These are phyloP conservation scores for Verasper variegatus DNA, from an alignment of 2,113 vertebrate genomes.

Conservation along the genomic window DNA sequence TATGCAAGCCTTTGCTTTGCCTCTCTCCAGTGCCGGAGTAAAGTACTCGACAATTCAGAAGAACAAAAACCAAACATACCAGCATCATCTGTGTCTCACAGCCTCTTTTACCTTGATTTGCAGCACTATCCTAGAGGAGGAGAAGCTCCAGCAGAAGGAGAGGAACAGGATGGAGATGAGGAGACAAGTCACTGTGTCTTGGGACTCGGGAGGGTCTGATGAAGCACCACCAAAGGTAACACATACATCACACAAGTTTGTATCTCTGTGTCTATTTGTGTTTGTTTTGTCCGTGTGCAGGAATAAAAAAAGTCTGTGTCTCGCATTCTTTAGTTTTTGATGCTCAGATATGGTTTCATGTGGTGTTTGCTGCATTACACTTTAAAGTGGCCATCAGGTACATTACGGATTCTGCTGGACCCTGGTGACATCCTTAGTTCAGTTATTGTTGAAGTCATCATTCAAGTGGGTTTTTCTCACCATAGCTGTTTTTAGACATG, in stretches of 20 bases:
- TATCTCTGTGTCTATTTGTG: background rate
- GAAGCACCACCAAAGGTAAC: constrained; percentile 98
- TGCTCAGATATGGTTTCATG: background rate
- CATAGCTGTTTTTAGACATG: too few relatives aligned
- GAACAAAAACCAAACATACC: background rate
- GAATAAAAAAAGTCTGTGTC: background rate
- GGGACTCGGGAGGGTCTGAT: constrained; percentile 95
- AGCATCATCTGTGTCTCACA: background rate
- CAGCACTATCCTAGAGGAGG: constrained; percentile 97
- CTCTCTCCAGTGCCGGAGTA: background rate
- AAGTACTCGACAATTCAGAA: background rate
- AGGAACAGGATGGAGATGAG: constrained; percentile 97
- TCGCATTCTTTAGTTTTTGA: background rate
- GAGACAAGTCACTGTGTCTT: constrained; percentile 93
- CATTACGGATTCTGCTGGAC: too few relatives aligned
- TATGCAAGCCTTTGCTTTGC: too few relatives aligned
- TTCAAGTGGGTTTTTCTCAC: too few relatives aligned
- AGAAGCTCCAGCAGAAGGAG: constrained; percentile 96
- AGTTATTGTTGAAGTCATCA: too few relatives aligned
- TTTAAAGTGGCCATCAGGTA: background rate
- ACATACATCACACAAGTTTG: background rate
- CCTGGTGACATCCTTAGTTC: too few relatives aligned
- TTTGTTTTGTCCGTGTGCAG: constrained; percentile 9
- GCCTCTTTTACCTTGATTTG: constrained; percentile 6
- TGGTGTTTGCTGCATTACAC: background rate